Evolutionary conservation across 2,888 invertebrate species (phyloP).

Genomic region (Drosophila nr. medialis): DNA sequence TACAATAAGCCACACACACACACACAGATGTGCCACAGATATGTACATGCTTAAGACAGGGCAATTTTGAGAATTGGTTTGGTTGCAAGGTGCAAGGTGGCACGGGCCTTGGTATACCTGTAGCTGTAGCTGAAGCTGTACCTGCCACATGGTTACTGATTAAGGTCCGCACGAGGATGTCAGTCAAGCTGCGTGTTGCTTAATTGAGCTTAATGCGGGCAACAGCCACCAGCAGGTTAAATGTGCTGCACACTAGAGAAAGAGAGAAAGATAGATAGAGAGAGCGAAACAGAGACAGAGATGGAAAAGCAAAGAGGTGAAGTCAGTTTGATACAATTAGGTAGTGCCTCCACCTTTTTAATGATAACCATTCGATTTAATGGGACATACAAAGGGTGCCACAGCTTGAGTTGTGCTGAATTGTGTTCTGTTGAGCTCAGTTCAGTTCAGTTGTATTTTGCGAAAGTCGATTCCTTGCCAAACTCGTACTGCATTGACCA

Average conservation of each 20-base stretch:
- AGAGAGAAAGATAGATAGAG: not conserved
- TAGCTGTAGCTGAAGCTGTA: conserved; percentile 9
- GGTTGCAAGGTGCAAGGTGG: conserved; percentile 60
- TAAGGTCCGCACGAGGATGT: conserved; percentile 36
- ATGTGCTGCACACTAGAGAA: not conserved
- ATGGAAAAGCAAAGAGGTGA: not conserved
- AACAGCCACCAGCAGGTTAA: not conserved
- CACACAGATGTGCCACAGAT: not conserved
- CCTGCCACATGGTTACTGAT: conserved; percentile 42
- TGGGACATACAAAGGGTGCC: conserved; percentile 32
- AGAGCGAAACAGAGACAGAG: not conserved
- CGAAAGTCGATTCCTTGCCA: conserved; percentile 3
- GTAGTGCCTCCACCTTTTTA: conserved; percentile 51
- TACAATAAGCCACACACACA: not conserved
- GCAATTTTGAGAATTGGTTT: conserved; percentile 8
- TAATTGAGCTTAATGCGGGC: conserved; percentile 69
- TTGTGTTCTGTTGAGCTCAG: not conserved
- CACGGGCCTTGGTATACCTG: conserved; percentile 39
- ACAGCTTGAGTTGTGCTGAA: conserved; percentile 4
- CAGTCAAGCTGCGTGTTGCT: conserved; percentile 57
- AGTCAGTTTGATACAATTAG: conserved; percentile 55
- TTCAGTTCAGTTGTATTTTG: not conserved
- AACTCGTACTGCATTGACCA: conserved; percentile 14
- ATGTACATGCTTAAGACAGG: conserved; percentile 2
- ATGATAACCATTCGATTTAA: conserved; percentile 63